Evolutionary conservation across 2,797 vertebrate species (phyloP).

Genomic region (Ptychadena robeensis): DNA sequence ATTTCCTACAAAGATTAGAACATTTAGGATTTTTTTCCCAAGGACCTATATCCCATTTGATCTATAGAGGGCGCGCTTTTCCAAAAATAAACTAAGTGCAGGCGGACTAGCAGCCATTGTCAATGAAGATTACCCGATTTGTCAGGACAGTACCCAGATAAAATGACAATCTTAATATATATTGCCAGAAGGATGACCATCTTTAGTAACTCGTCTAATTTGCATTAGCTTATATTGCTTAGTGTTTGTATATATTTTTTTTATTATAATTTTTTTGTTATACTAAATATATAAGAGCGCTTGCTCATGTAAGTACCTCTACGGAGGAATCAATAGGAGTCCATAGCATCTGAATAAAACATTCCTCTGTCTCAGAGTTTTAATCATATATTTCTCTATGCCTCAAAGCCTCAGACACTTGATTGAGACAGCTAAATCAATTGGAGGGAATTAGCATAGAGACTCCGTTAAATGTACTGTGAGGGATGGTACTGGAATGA

Average conservation of each 20-base stretch:
- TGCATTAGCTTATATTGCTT: slow-evolving; percentile 34
- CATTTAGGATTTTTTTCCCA: too few relatives aligned
- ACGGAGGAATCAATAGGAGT: slow-evolving; percentile 67
- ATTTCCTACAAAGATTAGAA: too few relatives aligned
- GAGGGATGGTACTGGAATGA: slow-evolving; percentile 14
- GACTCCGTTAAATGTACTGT: background rate
- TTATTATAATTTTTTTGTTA: too few relatives aligned
- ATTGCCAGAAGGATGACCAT: slow-evolving; percentile 64
- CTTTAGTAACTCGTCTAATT: slow-evolving; percentile 27
- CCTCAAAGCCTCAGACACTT: slow-evolving; percentile 63
- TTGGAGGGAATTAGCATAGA: slow-evolving; percentile 62
- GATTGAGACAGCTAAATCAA: slow-evolving; percentile 67
- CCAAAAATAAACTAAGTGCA: slow-evolving; percentile 59
- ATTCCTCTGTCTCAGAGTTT: slow-evolving; percentile 65
- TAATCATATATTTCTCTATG: slow-evolving; percentile 63
- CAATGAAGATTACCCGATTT: slow-evolving; percentile 64
- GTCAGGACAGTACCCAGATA: slow-evolving; percentile 54
- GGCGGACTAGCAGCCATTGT: slow-evolving; percentile 66
- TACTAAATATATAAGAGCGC: too few relatives aligned
- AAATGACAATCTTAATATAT: slow-evolving; percentile 61
- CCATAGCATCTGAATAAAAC: slow-evolving; percentile 68
- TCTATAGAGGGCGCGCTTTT: slow-evolving; percentile 61
- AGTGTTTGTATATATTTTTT: too few relatives aligned
- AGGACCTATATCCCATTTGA: background rate
- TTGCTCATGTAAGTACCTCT: slow-evolving; percentile 64